Base-by-base conservation (phyloP, 2,113 vertebrate genomes). In the Motacilla tschutschensis region DNA sequence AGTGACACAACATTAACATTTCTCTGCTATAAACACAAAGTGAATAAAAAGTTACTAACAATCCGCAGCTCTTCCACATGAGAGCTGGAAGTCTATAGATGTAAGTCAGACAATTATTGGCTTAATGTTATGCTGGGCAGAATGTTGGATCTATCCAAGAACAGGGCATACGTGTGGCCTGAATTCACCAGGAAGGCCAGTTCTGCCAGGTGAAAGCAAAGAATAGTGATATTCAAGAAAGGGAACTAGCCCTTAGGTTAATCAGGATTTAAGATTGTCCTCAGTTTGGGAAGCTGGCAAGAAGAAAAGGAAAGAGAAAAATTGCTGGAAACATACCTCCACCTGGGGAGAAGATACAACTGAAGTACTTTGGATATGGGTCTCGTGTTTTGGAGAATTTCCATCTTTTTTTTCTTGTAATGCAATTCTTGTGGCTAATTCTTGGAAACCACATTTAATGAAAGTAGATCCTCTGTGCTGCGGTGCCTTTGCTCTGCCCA, bases 51-150 rank as follows among this genome's bases (percentile, higher is more conserved):
- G 93, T 88, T 92, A 85, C 78, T 91, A 93, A 91, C 77, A 92
- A 93, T 44, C 62, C 83, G 82, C 79, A 91, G 87, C 54, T 31
- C 57, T 72, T 92, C 75, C 89, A 76, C 75, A 35, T 43, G 17
- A 75, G 44, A 79, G 59, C 4, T 92, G 79, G 80, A 94, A 91
- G 83, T 84, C 94, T 90, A 87, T 10, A 47, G 46, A 46, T 78
- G 75, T 87, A 82, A 92, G 93, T 93, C 93, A 91, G 85, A 91
- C 95, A 95, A 95, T 91, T 83, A 94, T 92, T 89, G 83, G 75
- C 62, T 89, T 58, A 64, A 48, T 7, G 81, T 77, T 83, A 62
- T 46, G 31, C 79, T 88, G 10, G 60, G 8, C 10, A 50, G 29
- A 60, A 40, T n/a, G 35, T 21, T 40, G 57, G 1, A 82, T 41